A percentile compares a stretch with the other conserved stretches of the same genome.
phyloP scores from a whole-genome alignment of 2,888 invertebrate genomes.

The Mylabris sibirica region DNA sequence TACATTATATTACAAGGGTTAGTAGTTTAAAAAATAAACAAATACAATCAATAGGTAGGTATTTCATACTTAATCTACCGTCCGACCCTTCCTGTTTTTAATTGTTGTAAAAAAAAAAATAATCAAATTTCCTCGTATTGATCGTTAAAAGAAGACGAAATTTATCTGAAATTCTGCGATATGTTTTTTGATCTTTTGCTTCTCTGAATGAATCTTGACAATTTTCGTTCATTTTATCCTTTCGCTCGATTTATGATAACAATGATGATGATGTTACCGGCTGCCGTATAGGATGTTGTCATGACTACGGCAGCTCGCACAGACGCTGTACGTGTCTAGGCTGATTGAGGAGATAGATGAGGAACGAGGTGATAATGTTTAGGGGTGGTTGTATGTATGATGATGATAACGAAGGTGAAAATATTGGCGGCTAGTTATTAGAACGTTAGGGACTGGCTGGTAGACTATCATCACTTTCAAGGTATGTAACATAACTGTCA shows the following conservation, averaged over 20 bases:
- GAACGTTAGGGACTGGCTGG: conserved; percentile 75
- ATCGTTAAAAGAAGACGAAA: no score
- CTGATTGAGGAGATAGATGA: conserved; percentile 21
- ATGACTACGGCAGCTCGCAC: conserved; percentile 16
- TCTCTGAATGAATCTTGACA: background rate
- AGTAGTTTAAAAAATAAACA: conserved; percentile 26
- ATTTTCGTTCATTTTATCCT: conserved; percentile 10
- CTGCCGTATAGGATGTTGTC: background rate
- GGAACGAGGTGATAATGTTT: conserved; percentile 32
- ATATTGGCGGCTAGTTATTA: conserved; percentile 39
- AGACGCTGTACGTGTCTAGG: conserved; percentile 22
- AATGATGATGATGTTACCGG: conserved; percentile 18
- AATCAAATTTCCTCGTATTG: no score
- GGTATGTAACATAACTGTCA: conserved; percentile 91
- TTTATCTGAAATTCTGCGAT: conserved; percentile 5
- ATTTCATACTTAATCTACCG: conserved; percentile 18
- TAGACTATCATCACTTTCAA: conserved; percentile 86
- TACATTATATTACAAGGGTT: conserved; percentile 40
- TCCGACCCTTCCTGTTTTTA: no score
- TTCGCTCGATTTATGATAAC: background rate
- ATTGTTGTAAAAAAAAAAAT: no score
- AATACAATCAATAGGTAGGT: conserved; percentile 31
- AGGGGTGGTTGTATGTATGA: conserved; percentile 23
- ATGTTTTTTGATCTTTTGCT: conserved; percentile 18
- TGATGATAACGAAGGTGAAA: conserved; percentile 16